Percentiles rank a stretch among this genome's conserved stretches.
These are phyloP conservation scores for Sus cebifrons DNA, from an alignment of 2,797 vertebrate genomes.

Conservation along the genomic window DNA sequence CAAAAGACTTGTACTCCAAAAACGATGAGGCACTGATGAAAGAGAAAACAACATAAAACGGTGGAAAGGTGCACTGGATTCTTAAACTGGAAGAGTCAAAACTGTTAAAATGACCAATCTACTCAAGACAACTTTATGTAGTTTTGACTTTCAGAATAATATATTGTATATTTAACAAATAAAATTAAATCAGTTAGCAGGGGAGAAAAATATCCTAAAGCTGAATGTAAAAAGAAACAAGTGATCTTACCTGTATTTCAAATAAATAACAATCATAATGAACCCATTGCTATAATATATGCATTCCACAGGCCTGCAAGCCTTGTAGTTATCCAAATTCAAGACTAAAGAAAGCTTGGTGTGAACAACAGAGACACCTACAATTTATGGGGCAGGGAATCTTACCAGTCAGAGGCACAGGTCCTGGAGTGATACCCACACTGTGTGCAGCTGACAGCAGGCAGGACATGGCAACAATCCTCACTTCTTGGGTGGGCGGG, in stretches of 20 bases:
- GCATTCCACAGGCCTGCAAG: neutral
- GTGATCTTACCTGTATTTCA: neutral
- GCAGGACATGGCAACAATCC: neutral
- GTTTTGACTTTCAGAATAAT: neutral
- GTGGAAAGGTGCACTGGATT: no score
- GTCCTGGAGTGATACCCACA: neutral
- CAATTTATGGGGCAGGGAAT: neutral
- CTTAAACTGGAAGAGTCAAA: no score
- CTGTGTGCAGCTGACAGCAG: accelerated
- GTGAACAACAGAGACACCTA: neutral
- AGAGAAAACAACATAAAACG: no score
- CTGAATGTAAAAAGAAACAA: neutral
- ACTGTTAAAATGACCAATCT: no score
- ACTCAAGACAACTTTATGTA: neutral
- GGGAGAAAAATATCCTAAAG: neutral
- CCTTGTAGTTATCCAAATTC: neutral
- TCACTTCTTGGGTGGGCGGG: neutral
- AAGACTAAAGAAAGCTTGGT: neutral
- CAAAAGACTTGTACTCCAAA: no score
- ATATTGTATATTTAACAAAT: neutral
- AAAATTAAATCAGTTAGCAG: neutral
- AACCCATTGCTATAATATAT: neutral
- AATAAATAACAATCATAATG: neutral
- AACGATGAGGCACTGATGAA: no score
- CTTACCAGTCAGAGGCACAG: neutral